A percentile compares a stretch with the other conserved stretches of the same genome.
Conservation (phyloP, 2,797 vertebrate genomes). For the Rhadinocentrus ornatus region DNA sequence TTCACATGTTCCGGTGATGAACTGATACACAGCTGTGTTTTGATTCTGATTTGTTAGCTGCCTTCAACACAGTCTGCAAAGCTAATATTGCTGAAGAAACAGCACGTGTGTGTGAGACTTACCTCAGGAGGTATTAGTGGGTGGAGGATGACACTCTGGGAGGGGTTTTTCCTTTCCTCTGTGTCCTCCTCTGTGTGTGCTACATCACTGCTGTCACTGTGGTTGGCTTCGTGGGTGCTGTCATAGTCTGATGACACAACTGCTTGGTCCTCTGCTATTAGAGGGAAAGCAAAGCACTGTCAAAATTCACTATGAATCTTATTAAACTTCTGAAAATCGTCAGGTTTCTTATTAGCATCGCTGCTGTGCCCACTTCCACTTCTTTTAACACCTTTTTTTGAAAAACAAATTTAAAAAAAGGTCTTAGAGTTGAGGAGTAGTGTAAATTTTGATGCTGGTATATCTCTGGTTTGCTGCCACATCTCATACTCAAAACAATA, state of each 20-base stretch:
- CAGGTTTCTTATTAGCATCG: constrained; percentile 17
- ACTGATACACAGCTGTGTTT: not conserved
- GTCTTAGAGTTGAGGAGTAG: constrained; percentile 5
- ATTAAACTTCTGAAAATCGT: constrained; percentile 12
- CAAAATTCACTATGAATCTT: constrained; percentile 29
- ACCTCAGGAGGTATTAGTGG: constrained; percentile 82
- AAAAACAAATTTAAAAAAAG: not conserved
- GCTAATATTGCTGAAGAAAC: not conserved
- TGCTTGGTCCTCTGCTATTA: constrained; percentile 84
- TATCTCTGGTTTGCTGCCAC: not conserved
- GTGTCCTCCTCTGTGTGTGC: constrained; percentile 89
- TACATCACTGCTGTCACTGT: constrained; percentile 94
- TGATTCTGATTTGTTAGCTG: not conserved
- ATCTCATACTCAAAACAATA: not conserved
- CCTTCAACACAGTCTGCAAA: no score
- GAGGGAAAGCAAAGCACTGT: constrained; percentile 32
- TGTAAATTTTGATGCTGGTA: constrained; percentile 1
- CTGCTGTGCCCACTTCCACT: constrained; percentile 4
- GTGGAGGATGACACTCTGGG: constrained; percentile 83
- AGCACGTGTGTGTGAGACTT: constrained; percentile 1
- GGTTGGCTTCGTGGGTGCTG: constrained; percentile 91
- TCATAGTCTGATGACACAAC: constrained; percentile 94
- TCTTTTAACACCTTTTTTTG: not conserved
- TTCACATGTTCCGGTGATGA: not conserved
- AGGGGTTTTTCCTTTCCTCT: constrained; percentile 78